A percentile compares a stretch with the other conserved stretches of the same genome.
Evolutionary conservation across 2,113 vertebrate genomes (phyloP).

Genomic region (zebrafish (Danio rerio)): GRCz12tu NC_133183.1:28383001-28383500

Average conservation of each 20-base stretch:
- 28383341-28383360: background rate
- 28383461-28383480: background rate
- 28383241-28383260: slow-evolving; percentile 33
- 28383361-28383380: background rate
- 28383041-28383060: slow-evolving; percentile 39
- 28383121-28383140: slow-evolving; percentile 38
- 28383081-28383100: background rate
- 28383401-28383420: background rate
- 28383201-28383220: slow-evolving; percentile 46
- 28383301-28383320: slow-evolving; percentile 69
- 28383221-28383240: slow-evolving; percentile 40
- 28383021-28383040: slow-evolving; percentile 25
- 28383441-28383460: background rate
- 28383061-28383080: slow-evolving; percentile 13
- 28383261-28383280: slow-evolving; percentile 26
- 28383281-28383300: slow-evolving; percentile 44
- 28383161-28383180: slow-evolving; percentile 42
- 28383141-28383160: slow-evolving; percentile 6
- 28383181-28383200: slow-evolving; percentile 38
- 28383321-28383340: slow-evolving; percentile 28
- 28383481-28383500: background rate
- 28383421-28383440: background rate
- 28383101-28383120: background rate
- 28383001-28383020: slow-evolving; percentile 22
- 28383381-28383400: background rate